These are phyloP conservation scores for Mesembrinibis cayennensis DNA, from an alignment of 2,113 vertebrate species.

Conservation along the genomic window DNA sequence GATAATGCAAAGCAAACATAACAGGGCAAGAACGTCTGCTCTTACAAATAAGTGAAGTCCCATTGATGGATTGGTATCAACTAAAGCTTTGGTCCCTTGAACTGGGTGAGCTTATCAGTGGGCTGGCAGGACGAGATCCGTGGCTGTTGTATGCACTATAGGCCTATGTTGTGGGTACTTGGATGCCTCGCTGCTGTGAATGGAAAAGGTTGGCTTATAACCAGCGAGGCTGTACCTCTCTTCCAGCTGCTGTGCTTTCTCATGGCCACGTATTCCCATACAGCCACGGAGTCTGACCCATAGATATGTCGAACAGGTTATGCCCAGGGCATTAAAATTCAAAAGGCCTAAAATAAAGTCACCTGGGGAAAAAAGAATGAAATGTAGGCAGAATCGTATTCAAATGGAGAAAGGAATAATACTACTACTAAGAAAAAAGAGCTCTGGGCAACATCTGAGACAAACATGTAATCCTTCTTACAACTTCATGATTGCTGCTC, in stretches of 20 bases:
- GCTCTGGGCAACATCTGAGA: background rate
- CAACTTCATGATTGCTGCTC: background rate
- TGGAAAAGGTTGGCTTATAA: background rate
- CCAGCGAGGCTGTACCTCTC: background rate
- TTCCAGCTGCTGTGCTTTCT: background rate
- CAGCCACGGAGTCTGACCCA: accelerated
- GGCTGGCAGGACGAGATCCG: accelerated
- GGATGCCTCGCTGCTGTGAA: accelerated
- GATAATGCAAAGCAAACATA: background rate
- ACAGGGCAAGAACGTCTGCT: background rate
- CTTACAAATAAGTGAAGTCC: background rate
- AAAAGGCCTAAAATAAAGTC: background rate
- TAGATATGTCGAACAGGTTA: background rate
- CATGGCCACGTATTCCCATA: accelerated
- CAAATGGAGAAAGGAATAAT: background rate
- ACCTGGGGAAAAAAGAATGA: background rate
- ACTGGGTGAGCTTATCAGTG: background rate
- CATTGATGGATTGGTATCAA: accelerated
- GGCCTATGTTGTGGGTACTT: accelerated
- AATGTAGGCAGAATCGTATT: background rate
- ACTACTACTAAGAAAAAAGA: background rate
- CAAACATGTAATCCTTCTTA: background rate
- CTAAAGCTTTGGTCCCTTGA: background rate
- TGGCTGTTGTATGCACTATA: accelerated
- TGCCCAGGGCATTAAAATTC: background rate